These are phyloP conservation scores for Unio delphinus DNA, from an alignment of 2,888 invertebrate species.

Conservation along the genomic window DNA sequence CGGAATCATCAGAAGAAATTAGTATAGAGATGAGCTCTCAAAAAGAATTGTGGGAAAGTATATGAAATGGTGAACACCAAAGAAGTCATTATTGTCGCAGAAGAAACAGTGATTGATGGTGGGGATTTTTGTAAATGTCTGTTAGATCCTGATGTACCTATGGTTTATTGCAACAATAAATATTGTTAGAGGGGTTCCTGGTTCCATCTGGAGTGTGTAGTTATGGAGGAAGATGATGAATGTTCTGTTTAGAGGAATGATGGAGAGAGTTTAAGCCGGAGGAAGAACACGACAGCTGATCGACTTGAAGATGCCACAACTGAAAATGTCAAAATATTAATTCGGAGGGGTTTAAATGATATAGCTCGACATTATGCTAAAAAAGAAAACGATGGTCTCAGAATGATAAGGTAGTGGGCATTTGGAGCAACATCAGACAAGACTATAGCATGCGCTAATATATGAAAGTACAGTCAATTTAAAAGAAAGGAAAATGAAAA, in stretches of 20 bases:
- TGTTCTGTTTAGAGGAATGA: conserved; percentile 11
- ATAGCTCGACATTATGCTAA: conserved; percentile 14
- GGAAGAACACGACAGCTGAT: conserved; percentile 2
- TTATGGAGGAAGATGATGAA: conserved; percentile 10
- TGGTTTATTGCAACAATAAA: conserved; percentile 9
- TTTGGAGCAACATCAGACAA: conserved; percentile 8
- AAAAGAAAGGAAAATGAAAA: conserved; percentile 5
- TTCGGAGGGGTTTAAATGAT: conserved; percentile 10
- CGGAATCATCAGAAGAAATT: neutral
- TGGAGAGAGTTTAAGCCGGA: neutral
- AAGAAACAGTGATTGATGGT: neutral
- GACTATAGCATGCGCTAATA: conserved; percentile 3
- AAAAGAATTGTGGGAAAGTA: conserved; percentile 2
- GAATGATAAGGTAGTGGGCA: conserved; percentile 14
- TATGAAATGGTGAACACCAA: conserved; percentile 5
- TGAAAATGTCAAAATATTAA: conserved; percentile 9
- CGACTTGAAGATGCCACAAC: conserved; percentile 6
- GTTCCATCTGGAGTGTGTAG: conserved; percentile 18
- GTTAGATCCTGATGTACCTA: conserved; percentile 5
- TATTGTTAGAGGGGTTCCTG: conserved; percentile 8
- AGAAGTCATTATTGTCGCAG: conserved; percentile 1
- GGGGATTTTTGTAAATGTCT: conserved; percentile 6
- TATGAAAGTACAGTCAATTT: conserved; percentile 14
- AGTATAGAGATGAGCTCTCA: neutral
- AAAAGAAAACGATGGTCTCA: conserved; percentile 16